A percentile compares a stretch with the other conserved stretches of the same genome.
Conservation (phyloP, 2,113 vertebrate genomes). For the Entelurus aequoreus region DNA sequence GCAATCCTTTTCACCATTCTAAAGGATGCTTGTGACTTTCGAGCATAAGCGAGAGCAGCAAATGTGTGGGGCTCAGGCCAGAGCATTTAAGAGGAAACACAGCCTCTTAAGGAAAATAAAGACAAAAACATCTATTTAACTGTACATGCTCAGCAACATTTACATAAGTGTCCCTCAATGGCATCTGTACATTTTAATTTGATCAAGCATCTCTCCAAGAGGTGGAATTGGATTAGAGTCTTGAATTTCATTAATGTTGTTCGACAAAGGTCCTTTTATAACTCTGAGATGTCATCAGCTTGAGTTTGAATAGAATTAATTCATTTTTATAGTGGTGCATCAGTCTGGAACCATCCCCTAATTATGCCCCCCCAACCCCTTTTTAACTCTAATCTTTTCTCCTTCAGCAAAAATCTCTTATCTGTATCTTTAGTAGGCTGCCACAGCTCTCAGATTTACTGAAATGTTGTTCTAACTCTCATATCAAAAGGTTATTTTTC, state of each 20-base stretch:
- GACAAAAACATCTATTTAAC: too few relatives aligned
- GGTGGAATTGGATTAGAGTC: conserved; percentile 67
- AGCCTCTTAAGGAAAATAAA: too few relatives aligned
- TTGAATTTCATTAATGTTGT: conserved; percentile 65
- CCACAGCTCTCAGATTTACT: conserved; percentile 17
- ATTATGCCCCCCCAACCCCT: conserved; percentile 25
- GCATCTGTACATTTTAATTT: conserved; percentile 74
- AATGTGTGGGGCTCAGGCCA: too few relatives aligned
- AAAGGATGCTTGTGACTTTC: too few relatives aligned
- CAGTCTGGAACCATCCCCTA: conserved; percentile 50
- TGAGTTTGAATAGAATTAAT: conserved; percentile 62
- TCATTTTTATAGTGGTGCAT: conserved; percentile 52
- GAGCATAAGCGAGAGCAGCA: too few relatives aligned
- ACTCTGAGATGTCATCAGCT: conserved; percentile 60
- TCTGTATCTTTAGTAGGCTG: conserved; percentile 34
- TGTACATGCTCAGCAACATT: conserved; percentile 23
- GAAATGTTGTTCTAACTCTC: conserved; percentile 6
- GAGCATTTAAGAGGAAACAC: too few relatives aligned
- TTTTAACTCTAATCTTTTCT: conserved; percentile 46
- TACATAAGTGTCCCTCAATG: conserved; percentile 70
- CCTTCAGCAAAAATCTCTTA: conserved; percentile 39
- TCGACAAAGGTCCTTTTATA: conserved; percentile 69
- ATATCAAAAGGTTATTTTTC: conserved; percentile 18
- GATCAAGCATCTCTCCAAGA: conserved; percentile 65
- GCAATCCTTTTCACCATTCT: too few relatives aligned